Percentiles rank a stretch among this genome's conserved stretches.
Conservation (phyloP, 1,140 invertebrate genomes). For the Xylocopa sonorina region DNA sequence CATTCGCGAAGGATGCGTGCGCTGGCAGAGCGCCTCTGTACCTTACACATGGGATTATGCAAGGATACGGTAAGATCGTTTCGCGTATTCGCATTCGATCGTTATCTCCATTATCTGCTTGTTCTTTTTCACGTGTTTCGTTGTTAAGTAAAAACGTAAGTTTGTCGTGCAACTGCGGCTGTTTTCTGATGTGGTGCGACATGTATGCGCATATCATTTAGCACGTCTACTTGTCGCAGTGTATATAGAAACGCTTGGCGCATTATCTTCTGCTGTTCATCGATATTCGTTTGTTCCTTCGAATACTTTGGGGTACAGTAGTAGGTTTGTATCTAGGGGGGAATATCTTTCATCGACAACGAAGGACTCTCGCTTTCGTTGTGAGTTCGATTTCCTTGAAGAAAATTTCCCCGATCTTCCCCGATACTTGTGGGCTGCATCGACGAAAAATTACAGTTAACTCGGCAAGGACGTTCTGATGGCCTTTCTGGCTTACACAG, state of each 20-base stretch:
- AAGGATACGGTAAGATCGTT: slow-evolving; percentile 88
- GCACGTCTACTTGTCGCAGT: no score
- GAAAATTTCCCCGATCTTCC: slow-evolving; percentile 72
- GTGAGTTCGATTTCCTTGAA: slow-evolving; percentile 74
- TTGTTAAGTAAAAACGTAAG: no score
- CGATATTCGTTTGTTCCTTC: no score
- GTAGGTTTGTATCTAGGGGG: not conserved
- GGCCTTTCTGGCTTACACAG: slow-evolving; percentile 67
- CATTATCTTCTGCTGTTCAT: no score
- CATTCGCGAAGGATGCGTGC: slow-evolving; percentile 87
- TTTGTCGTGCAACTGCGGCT: no score
- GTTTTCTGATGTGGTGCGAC: no score
- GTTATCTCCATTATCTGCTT: no score
- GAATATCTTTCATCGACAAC: slow-evolving; percentile 45
- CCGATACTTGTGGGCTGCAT: slow-evolving; percentile 74
- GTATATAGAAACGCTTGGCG: no score
- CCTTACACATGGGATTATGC: slow-evolving; percentile 92
- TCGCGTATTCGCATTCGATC: no score
- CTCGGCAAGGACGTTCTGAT: slow-evolving; percentile 76
- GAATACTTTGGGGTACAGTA: not conserved
- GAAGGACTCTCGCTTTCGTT: slow-evolving; percentile 79
- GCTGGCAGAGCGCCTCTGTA: slow-evolving; percentile 89
- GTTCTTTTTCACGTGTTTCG: no score
- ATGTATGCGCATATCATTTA: no score
- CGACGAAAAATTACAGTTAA: slow-evolving; percentile 78